Evolutionary conservation across 1,140 invertebrate genomes (phyloP), one percentile per base, ranked within the genome.

Genomic region (Formica selysi): DNA sequence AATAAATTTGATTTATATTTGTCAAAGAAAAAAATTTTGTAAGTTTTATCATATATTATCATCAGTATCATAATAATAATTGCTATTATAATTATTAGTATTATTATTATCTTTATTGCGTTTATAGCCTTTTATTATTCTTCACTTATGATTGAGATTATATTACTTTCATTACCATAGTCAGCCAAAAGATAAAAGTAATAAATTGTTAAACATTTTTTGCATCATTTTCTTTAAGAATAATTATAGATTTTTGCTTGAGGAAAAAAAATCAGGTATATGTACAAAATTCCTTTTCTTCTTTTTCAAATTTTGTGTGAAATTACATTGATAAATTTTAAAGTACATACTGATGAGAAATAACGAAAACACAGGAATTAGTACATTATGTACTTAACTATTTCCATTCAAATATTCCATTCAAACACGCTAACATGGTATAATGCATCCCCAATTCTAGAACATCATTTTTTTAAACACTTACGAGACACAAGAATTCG

Each of bases 341-440:
- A 16, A 26, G 13, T 22, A 32, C 11, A 10, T 32, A 68, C 13
- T 32, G 5, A 74, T 67, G 44, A 74, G 78, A 87, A 81, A 61
- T 62, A 88, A 88, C 84, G 65, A 84, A 90, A 87, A 89, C 65
- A 80, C 74, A 81, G 57, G 85, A 89, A 85, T 85, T 89, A 73
- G 71, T 87, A 85, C 48, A 87, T 87, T 78, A 44, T 79, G 89
- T 91, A 91, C 87, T 90, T 91, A 91, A 89, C 8, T 85, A 65
- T 89, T 48, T 61, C 22, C 19, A 26, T 71, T 44, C 19, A 59
- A 13, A 6, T 83, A 73, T 22, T 61, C 19, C 26, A 29, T 29
- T 29, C 26, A 22, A 41, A 81, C 3, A 32, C 0, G 11, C 61
- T 61, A 73, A 59, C 16, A 79, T 22, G 32, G 11, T n/a, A 10